Evolutionary conservation across 2,113 vertebrate genomes (phyloP), one percentile per base, ranked within the genome.

Genomic region (Monopterus albus): DNA sequence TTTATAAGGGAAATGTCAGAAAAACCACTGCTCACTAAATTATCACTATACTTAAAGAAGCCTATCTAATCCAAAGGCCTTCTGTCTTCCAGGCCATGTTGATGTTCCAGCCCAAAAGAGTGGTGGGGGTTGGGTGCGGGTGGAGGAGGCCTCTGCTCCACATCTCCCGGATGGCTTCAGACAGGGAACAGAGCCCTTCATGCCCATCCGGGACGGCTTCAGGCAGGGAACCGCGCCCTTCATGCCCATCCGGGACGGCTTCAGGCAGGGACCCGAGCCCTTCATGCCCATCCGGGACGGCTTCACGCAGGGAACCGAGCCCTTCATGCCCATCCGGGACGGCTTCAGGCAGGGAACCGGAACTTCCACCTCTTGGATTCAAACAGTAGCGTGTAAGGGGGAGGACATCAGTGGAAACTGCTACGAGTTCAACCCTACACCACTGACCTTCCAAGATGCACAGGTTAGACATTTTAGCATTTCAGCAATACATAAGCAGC

Each of bases 391-490:
- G 14, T 92, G 91, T 56, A 49, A 78, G 7, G 91, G 91, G 2
- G 82, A 86, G 11, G 35, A 91, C 60, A 86, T 93, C 46, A 33
- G 68, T 17, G 84, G 74, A 62, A 86, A 56, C 36, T 92, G 92
- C 38, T 92, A 91, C 25, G 64, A 78, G 56, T 91, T 92, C 67
- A 91, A 88, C 55, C 71, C 84, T 6, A 85, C 23, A 3, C 72
- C 15, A 4, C 40, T 91, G 80, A 43, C 86, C 57, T 93, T 92
- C 71, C 25, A 57, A n/a, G 81, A 92, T 6, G 90, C 92, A 33
- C 90, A 91, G 90, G 92, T 93, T n/a, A 83, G 55, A 59, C 4
- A 3, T 15, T 23, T 15, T 39, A 25, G 7, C 15, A 26, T 67
- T 38, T 29, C 51, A 36, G n/a, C n/a, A n/a, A n/a, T n/a, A n/a